These are phyloP conservation scores for Rugalucina vietnamica DNA, from an alignment of 2,888 invertebrate genomes.

Conservation along the genomic window DNA sequence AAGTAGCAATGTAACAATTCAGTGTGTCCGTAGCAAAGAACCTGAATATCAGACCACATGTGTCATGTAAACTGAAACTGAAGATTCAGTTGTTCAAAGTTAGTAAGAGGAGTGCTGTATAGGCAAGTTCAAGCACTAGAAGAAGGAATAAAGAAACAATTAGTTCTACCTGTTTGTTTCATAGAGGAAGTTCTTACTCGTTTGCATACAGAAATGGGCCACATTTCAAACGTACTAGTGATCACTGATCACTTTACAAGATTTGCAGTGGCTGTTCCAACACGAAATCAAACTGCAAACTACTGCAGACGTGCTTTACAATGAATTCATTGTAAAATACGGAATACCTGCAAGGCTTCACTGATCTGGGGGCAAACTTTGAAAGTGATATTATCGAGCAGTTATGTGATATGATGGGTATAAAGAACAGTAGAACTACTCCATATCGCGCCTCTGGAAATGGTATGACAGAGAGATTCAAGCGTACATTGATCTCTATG, in stretches of 20 bases:
- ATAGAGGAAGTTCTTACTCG: neutral
- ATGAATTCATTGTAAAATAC: neutral
- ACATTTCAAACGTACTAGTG: neutral
- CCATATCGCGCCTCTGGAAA: neutral
- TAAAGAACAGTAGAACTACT: neutral
- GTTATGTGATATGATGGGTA: neutral
- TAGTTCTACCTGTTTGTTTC: neutral
- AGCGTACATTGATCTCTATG: neutral
- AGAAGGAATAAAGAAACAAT: neutral
- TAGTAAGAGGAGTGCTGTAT: neutral
- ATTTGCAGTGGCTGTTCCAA: neutral
- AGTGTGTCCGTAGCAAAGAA: constrained; percentile 12
- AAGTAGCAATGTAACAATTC: constrained; percentile 13
- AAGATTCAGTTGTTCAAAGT: constrained; percentile 9
- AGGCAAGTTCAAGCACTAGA: neutral
- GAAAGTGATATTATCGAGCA: neutral
- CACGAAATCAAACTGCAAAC: neutral
- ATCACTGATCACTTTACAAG: neutral
- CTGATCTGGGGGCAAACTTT: neutral
- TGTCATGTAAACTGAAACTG: constrained; percentile 24
- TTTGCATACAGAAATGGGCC: neutral
- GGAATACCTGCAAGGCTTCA: neutral
- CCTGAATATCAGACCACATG: constrained; percentile 18
- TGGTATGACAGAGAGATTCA: neutral
- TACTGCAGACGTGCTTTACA: neutral